phyloP scores from a whole-genome alignment of 2,888 invertebrate genomes.

The Julus scandinavius region DNA sequence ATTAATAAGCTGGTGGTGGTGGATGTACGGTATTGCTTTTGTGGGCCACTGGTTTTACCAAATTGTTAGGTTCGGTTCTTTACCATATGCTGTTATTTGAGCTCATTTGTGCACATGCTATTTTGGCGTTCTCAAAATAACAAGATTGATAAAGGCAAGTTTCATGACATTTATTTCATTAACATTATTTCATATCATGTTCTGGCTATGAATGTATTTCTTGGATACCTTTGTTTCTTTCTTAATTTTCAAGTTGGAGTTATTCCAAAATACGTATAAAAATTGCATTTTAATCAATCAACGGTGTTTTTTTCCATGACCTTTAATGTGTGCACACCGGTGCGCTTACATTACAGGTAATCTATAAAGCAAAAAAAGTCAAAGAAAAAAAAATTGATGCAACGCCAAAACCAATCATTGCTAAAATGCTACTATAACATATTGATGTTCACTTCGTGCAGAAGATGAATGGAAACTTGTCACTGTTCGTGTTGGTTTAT shows the following conservation, averaged over 20 bases:
- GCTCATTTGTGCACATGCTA: no score
- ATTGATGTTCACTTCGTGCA: not conserved
- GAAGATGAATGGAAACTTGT: constrained; percentile 29
- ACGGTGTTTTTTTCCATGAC: not conserved
- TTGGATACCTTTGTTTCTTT: not conserved
- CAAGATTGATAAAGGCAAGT: no score
- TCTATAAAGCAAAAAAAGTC: not conserved
- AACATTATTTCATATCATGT: no score
- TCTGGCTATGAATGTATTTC: no score
- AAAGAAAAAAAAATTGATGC: constrained; percentile 11
- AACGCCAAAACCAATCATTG: not conserved
- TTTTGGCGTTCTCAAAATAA: no score
- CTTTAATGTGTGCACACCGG: not conserved
- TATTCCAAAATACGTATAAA: not conserved
- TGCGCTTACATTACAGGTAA: not conserved
- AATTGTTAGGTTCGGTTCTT: no score
- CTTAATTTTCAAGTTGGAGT: not conserved
- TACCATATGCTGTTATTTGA: no score
- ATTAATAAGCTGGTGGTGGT: not conserved
- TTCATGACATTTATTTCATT: no score
- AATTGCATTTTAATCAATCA: no score
- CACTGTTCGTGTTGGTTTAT: not conserved
- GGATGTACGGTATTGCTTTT: constrained; percentile 25
- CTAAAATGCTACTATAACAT: not conserved
- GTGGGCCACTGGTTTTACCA: not conserved